These are phyloP conservation scores for Hartigia nigra DNA, from an alignment of 2,888 invertebrate genomes.

Conservation along the genomic window DNA sequence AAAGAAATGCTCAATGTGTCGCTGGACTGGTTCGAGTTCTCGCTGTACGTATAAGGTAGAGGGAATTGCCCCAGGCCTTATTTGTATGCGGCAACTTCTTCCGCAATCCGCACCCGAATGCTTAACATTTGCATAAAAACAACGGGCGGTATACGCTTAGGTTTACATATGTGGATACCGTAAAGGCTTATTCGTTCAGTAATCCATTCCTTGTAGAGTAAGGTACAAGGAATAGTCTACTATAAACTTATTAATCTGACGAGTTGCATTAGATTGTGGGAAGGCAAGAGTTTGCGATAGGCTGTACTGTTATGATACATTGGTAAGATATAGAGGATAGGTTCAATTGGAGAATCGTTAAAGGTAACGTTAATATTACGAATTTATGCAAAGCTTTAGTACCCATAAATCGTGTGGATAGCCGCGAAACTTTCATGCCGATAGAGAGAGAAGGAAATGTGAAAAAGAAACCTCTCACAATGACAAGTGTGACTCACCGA, in stretches of 20 bases:
- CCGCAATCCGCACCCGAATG: not conserved
- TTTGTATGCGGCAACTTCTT: not conserved
- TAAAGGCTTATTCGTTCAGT: not conserved
- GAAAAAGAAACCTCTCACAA: not conserved
- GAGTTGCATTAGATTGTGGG: not conserved
- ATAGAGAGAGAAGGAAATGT: not conserved
- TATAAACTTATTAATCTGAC: not conserved
- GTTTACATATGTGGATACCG: not conserved
- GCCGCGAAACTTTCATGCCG: constrained; percentile 4
- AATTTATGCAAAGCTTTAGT: not conserved
- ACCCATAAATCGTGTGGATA: not conserved
- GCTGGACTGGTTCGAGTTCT: not conserved
- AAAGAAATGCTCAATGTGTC: not conserved
- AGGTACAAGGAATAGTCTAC: not conserved
- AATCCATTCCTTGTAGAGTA: not conserved
- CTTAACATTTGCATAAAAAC: not conserved
- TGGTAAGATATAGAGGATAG: not conserved
- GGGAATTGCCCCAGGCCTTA: not conserved
- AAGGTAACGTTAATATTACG: not conserved
- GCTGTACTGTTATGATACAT: not conserved
- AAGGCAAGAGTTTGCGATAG: not conserved
- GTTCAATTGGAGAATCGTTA: not conserved
- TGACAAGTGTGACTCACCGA: constrained; percentile 54
- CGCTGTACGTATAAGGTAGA: not conserved
- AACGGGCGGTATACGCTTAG: not conserved